phyloP scores from a whole-genome alignment of 2,888 invertebrate species.

The Cryptus viduatorius region DNA sequence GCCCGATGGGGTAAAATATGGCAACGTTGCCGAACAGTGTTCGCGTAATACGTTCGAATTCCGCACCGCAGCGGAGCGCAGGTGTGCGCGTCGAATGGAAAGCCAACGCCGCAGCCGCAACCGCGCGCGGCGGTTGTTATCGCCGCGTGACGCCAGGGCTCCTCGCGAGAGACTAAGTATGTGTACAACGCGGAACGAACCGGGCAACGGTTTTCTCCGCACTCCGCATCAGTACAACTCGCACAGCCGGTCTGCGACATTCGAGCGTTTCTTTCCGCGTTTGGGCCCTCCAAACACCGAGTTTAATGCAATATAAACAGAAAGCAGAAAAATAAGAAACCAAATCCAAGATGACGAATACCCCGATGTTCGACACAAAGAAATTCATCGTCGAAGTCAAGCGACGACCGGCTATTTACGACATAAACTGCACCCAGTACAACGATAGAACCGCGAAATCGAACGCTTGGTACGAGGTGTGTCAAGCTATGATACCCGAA shows the following conservation, averaged over 20 bases:
- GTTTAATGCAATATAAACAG: not conserved
- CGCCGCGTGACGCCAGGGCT: conserved; percentile 30
- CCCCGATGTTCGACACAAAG: conserved; percentile 79
- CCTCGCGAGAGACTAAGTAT: not conserved
- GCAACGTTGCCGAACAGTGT: conserved; percentile 72
- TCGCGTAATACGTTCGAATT: conserved; percentile 73
- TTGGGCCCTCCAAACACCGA: not conserved
- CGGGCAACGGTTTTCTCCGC: conserved; percentile 64
- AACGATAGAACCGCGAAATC: conserved; percentile 80
- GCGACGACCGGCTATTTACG: conserved; percentile 82
- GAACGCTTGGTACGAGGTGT: conserved; percentile 81
- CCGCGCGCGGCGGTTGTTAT: conserved; percentile 37
- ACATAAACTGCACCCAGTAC: conserved; percentile 79
- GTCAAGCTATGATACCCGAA: conserved; percentile 80
- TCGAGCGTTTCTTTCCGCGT: conserved; percentile 54
- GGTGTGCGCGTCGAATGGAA: conserved; percentile 29
- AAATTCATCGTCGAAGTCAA: conserved; percentile 81
- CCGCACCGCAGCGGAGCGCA: conserved; percentile 81
- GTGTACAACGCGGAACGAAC: conserved; percentile 50
- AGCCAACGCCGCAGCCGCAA: conserved; percentile 69
- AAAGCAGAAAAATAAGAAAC: not conserved
- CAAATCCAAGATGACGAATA: not conserved
- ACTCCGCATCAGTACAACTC: conserved; percentile 50
- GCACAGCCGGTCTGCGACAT: conserved; percentile 35
- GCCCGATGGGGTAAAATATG: conserved; percentile 36